Evolutionary conservation across 35 echinoderm and acorn worm species (phyloP), one percentile per base, ranked within the genome.

Genomic region (Eucidaris tribuloides): DNA sequence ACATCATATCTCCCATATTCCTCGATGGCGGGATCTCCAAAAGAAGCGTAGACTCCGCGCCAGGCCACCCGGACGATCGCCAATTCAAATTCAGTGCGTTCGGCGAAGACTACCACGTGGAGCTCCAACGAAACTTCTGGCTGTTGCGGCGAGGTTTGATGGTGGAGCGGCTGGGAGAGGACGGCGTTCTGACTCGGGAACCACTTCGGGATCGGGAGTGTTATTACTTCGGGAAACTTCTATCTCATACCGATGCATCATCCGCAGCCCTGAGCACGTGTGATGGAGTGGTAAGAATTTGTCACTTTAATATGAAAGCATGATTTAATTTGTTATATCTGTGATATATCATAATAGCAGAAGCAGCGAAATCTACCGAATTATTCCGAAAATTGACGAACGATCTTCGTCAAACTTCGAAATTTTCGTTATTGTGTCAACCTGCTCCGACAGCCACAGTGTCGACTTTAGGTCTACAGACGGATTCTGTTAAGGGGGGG

Each of bases 211-310:
- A 35, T 5, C 28, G 43, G 24, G 86, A 84, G 25, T 94, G 91
- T 17, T 76, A 85, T 30, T 94, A 89, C 50, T 94, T 81, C 29
- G 91, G 83, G 15, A 15, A 64, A 27, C 13, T 94, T 20, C 13
- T 82, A 42, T 82, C 76, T 3, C 85, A 94, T 28, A 44, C 1
- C 6, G 65, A 84, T 37, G 83, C 65, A 32, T 84, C 80, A 14
- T 71, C 72, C 0, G 81, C 71, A 34, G 91, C 91, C 33, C 58
- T 94, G 42, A 94, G 86, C 50, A 68, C 82, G 76, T 94, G 91
- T 64, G 80, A 89, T 56, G 91, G 91, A 79, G 49, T 94, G 85
- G 91, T 94, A 80, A 94, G 91, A 63, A n/a, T n/a, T n/a, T n/a
- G n/a, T n/a, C n/a, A n/a, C n/a, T n/a, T n/a, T n/a, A n/a, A n/a